Base-by-base conservation (phyloP, 2,888 invertebrate species). In the Nymphalis urticae region DNA sequence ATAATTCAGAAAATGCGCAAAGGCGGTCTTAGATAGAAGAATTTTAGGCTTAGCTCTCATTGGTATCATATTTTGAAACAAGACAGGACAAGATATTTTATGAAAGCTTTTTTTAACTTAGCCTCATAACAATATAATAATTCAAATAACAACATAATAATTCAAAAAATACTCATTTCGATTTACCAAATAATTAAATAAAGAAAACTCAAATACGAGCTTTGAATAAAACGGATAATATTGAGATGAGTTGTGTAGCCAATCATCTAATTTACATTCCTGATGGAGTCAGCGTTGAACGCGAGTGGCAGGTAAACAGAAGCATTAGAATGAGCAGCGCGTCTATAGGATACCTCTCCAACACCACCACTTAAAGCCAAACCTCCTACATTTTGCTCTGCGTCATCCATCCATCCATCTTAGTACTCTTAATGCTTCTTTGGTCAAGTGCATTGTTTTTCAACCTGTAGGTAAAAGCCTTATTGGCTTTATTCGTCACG, bases 251-350 rank as follows among this genome's bases (percentile, higher is more conserved):
- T 24, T 5, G 27, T 50, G 19, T 50, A 24, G 21, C 13, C 13
- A 21, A 54, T 6, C n/a, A 58, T 58, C 36, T 32, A 36, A 58
- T 58, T 32, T 58, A 19, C 32, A 58, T 58, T 36, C 13, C n/a
- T 9, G n/a, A 36, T 36, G 32, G n/a, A n/a, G n/a, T 58, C n/a
- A 36, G 17, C 36, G 56, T 36, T 58, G 19, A 58, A 36, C 56
- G 36, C 56, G 13, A 36, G n/a, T 24, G 54, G 21, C 56, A 32
- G 56, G 56, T 58, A 19, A 17, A 58, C 17, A 36, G 56, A 9
- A 58, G 56, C 13, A 58, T 36, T 36, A 58, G 56, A 58, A 58
- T 58, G 56, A 58, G 36, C 32, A n/a, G 32, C 56, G 36, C 36
- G 36, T 36, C 56, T 36, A 36, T 19, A 36, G 56, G n/a, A 19